phyloP scores from a whole-genome alignment of 2,797 vertebrate species.

The Clarias fuscus region DNA sequence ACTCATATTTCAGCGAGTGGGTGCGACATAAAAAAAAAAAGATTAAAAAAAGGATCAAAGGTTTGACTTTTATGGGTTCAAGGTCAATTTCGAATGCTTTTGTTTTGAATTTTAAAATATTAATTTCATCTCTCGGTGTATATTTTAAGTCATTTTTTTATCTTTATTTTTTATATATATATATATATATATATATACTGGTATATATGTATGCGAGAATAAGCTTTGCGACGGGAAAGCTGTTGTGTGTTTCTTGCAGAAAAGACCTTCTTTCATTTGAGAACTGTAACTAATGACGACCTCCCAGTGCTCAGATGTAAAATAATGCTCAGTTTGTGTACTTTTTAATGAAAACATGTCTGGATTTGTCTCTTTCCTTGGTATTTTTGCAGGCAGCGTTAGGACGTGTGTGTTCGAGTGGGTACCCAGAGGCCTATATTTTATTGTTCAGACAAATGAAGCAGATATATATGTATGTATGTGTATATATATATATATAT shows the following conservation, averaged over 20 bases:
- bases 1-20: slow-evolving; percentile 70
- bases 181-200: slow-evolving; percentile 70
- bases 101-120: slow-evolving; percentile 76
- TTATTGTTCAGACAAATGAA: slow-evolving; percentile 88
- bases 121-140: slow-evolving; percentile 88
- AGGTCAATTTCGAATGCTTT: slow-evolving; percentile 67
- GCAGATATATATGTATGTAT: slow-evolving; percentile 77
- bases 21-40: slow-evolving; percentile 65
- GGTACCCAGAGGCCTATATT: slow-evolving; percentile 82
- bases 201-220: slow-evolving; percentile 77
- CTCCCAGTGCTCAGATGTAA: slow-evolving; percentile 81
- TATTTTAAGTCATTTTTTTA: slow-evolving; percentile 84
- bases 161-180: slow-evolving; percentile 79
- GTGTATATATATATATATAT: too few species aligned
- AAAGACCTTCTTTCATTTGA: slow-evolving; percentile 76
- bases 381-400: slow-evolving; percentile 82
- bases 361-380: slow-evolving; percentile 80
- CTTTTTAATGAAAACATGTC: slow-evolving; percentile 75
- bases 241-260: slow-evolving; percentile 77
- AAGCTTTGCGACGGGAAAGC: slow-evolving; percentile 80
- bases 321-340: slow-evolving; percentile 80
- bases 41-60: slow-evolving; percentile 78
- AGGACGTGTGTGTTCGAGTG: slow-evolving; percentile 75
- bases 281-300: slow-evolving; percentile 87
- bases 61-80: slow-evolving; percentile 69